Evolutionary conservation across 2,888 invertebrate species (phyloP), one percentile per base, ranked within the genome.

Genomic region (Melinaea menophilus): DNA sequence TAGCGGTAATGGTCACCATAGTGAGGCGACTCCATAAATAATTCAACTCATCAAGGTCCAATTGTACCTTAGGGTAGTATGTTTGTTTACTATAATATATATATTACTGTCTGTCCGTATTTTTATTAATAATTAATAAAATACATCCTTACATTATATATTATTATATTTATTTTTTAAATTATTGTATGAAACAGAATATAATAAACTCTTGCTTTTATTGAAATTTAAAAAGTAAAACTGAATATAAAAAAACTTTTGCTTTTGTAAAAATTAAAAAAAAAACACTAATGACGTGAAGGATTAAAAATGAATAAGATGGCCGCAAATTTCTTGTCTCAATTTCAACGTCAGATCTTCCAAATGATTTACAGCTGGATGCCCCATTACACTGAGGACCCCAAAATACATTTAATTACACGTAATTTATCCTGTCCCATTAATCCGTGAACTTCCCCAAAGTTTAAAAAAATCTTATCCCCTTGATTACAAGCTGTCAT

Each of bases 401-500:
- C 78, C 76, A 75, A 77, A 82, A 80, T 78, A 84, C 85, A 84
- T 90, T 88, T 89, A 90, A 90, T 90, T 88, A 86, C 83, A 69
- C 67, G 78, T 86, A 87, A 90, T 90, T 90, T 90, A 90, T 89
- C 75, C 81, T 77, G 74, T 72, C 71, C 77, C 82, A 88, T 88
- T 89, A 87, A 88, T 88, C 86, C 80, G 77, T 75, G 74, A 79
- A 80, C 81, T 80, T 82, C 79, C 72, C 72, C 76, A 73, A 74
- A 70, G 67, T 73, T 76, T 75, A 75, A 79, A 80, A 79, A 80
- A 83, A 79, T 73, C 73, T 71, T 85, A 88, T 89, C 84, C 86
- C 86, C 88, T 82, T 88, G 88, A 90, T 90, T 90, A 86, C 90
- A 87, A 84, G 89, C 90, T 89, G 90, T 88, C 90, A 89, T 86